Conservation (phyloP, 2,888 invertebrate genomes). For the Trissonchulus sp. region DNA sequence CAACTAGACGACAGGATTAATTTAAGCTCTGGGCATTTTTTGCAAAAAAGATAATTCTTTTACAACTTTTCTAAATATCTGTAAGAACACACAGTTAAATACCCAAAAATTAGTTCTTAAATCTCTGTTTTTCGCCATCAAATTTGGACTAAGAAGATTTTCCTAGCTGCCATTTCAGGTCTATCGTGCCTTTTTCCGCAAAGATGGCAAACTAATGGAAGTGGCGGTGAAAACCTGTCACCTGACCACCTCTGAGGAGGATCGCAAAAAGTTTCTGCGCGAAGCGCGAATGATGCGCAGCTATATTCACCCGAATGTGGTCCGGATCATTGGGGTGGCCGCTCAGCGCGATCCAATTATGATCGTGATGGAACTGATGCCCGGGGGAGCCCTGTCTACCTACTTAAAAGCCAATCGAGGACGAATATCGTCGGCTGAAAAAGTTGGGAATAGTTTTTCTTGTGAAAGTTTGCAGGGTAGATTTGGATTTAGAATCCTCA, state of each 20-base stretch:
- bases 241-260: slow-evolving; percentile 84
- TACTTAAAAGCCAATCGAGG: neutral
- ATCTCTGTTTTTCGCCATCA: too few relatives aligned
- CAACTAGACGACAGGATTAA: too few relatives aligned
- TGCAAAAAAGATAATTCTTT: too few relatives aligned
- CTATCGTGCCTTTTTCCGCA: neutral
- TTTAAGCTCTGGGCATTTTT: too few relatives aligned
- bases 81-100: too few relatives aligned
- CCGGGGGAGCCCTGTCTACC: slow-evolving; percentile 12
- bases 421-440: neutral
- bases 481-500: too few relatives aligned
- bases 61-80: too few relatives aligned
- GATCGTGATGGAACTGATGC: slow-evolving; percentile 24
- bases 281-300: slow-evolving; percentile 22
- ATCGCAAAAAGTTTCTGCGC: slow-evolving; percentile 16
- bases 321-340: slow-evolving; percentile 21
- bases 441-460: neutral
- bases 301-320: slow-evolving; percentile 25
- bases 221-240: slow-evolving; percentile 94
- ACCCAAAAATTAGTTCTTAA: too few relatives aligned
- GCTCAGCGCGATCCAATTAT: slow-evolving; percentile 26
- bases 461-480: too few relatives aligned
- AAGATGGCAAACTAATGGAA: slow-evolving; percentile 55
- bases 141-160: too few relatives aligned
- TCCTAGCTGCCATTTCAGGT: too few relatives aligned